phyloP scores from a whole-genome alignment of 2,113 vertebrate species.

The Sardina pilchardus region DNA sequence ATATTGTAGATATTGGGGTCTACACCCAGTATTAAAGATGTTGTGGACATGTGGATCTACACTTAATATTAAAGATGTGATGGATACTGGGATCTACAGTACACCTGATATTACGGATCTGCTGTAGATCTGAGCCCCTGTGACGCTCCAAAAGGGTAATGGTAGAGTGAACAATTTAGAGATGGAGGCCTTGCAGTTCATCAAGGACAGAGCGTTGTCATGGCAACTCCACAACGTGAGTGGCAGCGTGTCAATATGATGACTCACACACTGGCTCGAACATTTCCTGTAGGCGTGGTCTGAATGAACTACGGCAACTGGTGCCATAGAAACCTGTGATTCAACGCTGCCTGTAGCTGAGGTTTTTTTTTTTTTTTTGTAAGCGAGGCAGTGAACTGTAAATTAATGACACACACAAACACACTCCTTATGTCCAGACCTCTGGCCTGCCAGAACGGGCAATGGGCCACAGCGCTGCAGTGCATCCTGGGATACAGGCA shows the following conservation, averaged over 20 bases:
- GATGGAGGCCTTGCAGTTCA: background rate
- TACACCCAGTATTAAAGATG: background rate
- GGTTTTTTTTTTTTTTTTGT: background rate
- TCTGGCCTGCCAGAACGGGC: background rate
- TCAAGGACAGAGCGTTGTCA: background rate
- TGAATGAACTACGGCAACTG: background rate
- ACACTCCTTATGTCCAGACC: background rate
- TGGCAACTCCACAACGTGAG: background rate
- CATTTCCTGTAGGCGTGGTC: background rate
- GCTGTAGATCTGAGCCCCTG: background rate
- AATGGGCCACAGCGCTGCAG: background rate
- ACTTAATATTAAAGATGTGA: background rate
- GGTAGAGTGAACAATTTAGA: background rate
- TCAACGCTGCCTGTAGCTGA: background rate
- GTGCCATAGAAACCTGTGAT: slow-evolving; percentile 3
- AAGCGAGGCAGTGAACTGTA: background rate
- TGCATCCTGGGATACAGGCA: background rate
- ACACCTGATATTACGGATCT: background rate
- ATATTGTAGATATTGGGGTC: background rate
- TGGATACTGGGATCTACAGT: background rate
- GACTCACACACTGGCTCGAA: background rate
- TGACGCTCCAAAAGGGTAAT: background rate
- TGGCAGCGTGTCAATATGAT: background rate
- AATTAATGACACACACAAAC: background rate
- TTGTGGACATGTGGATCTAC: background rate